Conservation (phyloP, 2,888 invertebrate species). For the Meliscaeva auricollis region DNA sequence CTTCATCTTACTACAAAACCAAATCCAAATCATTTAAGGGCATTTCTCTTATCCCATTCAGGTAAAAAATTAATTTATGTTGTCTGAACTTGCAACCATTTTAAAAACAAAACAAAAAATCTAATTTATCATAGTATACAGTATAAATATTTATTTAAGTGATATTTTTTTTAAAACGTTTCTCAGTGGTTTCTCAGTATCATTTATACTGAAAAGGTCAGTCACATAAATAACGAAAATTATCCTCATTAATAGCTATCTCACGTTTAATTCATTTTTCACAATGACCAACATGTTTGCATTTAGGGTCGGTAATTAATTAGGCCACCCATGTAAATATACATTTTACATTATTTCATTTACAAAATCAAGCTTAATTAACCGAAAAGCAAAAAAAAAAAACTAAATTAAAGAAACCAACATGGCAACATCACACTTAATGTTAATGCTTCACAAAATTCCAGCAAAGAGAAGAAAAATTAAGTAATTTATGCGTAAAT, state of each 20-base stretch:
- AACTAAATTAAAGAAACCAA: background rate
- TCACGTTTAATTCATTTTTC: background rate
- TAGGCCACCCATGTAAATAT: background rate
- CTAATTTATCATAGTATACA: too few species aligned
- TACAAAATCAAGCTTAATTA: slow-evolving; percentile 1
- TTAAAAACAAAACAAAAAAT: too few species aligned
- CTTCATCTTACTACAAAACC: too few species aligned
- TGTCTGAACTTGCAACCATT: too few species aligned
- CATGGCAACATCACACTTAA: background rate
- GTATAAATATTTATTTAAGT: too few species aligned
- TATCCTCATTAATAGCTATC: background rate
- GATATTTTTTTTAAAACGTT: too few species aligned
- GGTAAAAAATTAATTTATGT: too few species aligned
- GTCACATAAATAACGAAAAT: background rate
- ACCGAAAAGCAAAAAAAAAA: too few species aligned
- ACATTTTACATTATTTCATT: background rate
- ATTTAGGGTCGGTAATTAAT: background rate
- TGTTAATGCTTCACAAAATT: background rate
- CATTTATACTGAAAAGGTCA: background rate
- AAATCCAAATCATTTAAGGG: too few species aligned
- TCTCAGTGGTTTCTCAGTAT: too few species aligned
- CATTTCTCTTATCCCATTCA: too few species aligned
- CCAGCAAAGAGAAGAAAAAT: background rate
- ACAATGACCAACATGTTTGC: background rate
- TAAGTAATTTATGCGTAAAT: slow-evolving; percentile 22